Base-by-base conservation (phyloP, 2,888 invertebrate species). In the Galerucella pusilla region DNA sequence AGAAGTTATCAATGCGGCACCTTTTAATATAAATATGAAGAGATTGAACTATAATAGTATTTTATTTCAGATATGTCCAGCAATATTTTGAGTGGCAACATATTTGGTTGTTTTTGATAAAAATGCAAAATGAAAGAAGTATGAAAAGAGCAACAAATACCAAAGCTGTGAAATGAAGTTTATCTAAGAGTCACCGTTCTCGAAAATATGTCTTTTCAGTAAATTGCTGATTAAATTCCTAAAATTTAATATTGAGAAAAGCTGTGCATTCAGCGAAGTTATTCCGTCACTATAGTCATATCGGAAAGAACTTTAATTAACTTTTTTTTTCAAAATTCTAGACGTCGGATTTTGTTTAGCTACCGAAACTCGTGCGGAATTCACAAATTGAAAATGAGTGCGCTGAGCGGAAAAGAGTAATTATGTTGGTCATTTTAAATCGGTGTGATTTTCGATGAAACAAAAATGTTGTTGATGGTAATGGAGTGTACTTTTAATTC, bases 211-310 rank as follows among this genome's bases (percentile, higher is more conserved):
- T 71, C 71, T 45, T 42, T 71, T 65, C 35, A 65, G 64, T 57
- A 65, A 71, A 71, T 71, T 57, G 64, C 65, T 71, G 71, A 71
- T 71, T 71, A 71, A 71, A 71, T 71, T 71, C 71, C 71, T 57
- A 14, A 71, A 71, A 71, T 71, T 71, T 71, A 71, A 71, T 71
- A 71, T 71, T 65, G 57, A 65, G n/a, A 35, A 14, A 35, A 25
- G 11, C 20, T 60, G 7, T 61, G 35, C 61, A 61, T 61, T 61
- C 61, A 9, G 12, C 42, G 14, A 61, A 71, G 64, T 71, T 71
- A 65, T 65, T 71, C 57, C 35, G 45, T 65, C 52, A 52, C 28
- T 70, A 46, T 57, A 52, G n/a, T 28, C 71, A 57, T 71, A 59
- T 65, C 61, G 52, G 45, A 20, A 71, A 59, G 59, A 65, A 71